Evolutionary conservation across 2,113 vertebrate genomes (phyloP).

Genomic region (Miniopterus natalensis): DNA sequence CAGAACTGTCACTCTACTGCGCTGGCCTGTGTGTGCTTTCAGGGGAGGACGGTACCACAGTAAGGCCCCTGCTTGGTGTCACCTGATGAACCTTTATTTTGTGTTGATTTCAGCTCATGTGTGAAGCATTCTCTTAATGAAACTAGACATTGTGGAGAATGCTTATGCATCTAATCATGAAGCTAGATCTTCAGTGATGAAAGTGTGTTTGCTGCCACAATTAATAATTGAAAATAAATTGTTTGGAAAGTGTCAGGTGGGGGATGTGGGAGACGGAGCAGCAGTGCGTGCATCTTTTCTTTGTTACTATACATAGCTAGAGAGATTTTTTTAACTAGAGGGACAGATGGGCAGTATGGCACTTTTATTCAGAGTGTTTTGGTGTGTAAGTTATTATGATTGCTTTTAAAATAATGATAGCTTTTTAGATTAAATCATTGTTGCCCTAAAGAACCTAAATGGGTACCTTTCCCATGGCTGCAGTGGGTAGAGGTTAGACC

Average conservation of each 20-base stretch:
- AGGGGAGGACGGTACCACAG: background rate
- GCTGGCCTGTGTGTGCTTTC: background rate
- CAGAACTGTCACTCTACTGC: background rate
- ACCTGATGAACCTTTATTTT: background rate
- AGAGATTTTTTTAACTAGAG: background rate
- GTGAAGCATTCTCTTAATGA: background rate
- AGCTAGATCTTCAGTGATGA: background rate
- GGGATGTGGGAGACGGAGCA: background rate
- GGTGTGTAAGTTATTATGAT: background rate
- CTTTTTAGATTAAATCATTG: background rate
- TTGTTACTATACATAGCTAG: background rate
- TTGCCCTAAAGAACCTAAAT: background rate
- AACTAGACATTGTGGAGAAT: background rate
- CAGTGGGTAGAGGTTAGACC: background rate
- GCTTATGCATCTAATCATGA: background rate
- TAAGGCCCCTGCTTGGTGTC: background rate
- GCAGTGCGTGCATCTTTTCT: background rate
- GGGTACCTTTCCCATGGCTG: background rate
- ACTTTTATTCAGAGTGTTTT: background rate
- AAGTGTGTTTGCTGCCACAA: background rate
- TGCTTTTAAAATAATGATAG: conserved; percentile 17
- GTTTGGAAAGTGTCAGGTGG: background rate
- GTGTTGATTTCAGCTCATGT: background rate
- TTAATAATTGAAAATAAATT: background rate
- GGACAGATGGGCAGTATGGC: background rate